Evolutionary conservation across 2,888 invertebrate species (phyloP), one percentile per base, ranked within the genome.

Genomic region (Tridacna crocea): DNA sequence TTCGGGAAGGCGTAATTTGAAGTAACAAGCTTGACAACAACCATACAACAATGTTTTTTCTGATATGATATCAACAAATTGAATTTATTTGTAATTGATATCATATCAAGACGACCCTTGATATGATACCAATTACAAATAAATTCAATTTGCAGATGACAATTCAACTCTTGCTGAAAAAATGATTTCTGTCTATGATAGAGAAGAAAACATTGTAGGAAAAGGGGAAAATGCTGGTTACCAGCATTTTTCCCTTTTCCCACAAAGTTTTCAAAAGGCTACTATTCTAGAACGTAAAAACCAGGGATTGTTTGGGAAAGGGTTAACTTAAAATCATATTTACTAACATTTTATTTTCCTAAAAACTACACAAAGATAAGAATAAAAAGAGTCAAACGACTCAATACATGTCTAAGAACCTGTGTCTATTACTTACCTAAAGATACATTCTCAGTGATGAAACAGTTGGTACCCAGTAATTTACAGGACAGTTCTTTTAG

Each of bases 391-490:
- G 36, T 36, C 36, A 36, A 36, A 8, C 8, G 8, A 36, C 36
- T 8, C 8, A 2, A 4, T 36, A 36, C 36, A 36, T 2, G 2
- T 4, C 36, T 36, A 2, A 36, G 36, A 8, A 36, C 36, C n/a
- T n/a, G n/a, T n/a, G n/a, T n/a, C n/a, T n/a, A 55, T 19, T 6
- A 55, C 88, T 79, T 82, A 92, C 91, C 92, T 55, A 92, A 88
- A 19, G 85, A 88, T 19, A 89, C 84, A 47, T 88, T 89, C 51
- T 92, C 90, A 55, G 90, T 87, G 73, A 93, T 90, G 72, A 84
- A 88, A 12, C 89, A 88, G 75, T 92, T 93, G 48, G 92, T 92
- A 17, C 93, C 93, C 75, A 93, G 88, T 75, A 94, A 85, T 60
- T 90, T 89, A 47, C 90, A 87, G 72, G 92, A 91, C 79, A 92